Base-by-base conservation (phyloP, 1,140 invertebrate species). In the Pachyrhynchus sulphureomaculatus region DNA sequence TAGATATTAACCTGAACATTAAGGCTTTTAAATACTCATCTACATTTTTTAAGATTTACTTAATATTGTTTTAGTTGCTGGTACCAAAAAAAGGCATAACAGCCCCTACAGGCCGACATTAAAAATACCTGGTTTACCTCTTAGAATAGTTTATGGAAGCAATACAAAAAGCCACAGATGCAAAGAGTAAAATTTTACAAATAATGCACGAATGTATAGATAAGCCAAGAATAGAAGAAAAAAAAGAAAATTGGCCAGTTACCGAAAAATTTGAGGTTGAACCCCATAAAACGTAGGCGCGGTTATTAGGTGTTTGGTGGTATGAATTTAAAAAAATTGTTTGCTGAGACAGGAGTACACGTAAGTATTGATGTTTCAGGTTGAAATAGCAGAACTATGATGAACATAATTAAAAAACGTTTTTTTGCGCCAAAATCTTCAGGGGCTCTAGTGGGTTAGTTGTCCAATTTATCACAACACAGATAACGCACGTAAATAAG, bases 21-120 rank as follows among this genome's bases (percentile, higher is more conserved):
- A n/a, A n/a, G n/a, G n/a, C n/a, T n/a, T n/a, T n/a, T n/a, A n/a
- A n/a, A n/a, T n/a, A n/a, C n/a, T n/a, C n/a, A n/a, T n/a, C n/a
- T n/a, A n/a, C n/a, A n/a, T n/a, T n/a, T n/a, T n/a, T n/a, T n/a
- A n/a, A n/a, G n/a, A n/a, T n/a, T n/a, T n/a, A n/a, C n/a, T n/a
- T n/a, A n/a, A n/a, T n/a, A n/a, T 29, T 33, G 13, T 4, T 42
- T 24, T 48, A 62, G 59, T 99, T 60, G 94, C 95, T 1, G 96
- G 95, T 0, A 96, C 95, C 0, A 89, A 86, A 67, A 89, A 88
- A 68, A n/a, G 96, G 95, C 2, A 86, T 99, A 9, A 99, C 95
- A 2, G 93, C 95, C 1, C 77, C n/a, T 99, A 18, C 97, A 99
- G 79, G 89, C 88, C 0, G 95, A 99, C 76, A 83, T 98, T 17